These are phyloP conservation scores for Orchesella flavescens DNA, from an alignment of 2,888 invertebrate species.

Conservation along the genomic window DNA sequence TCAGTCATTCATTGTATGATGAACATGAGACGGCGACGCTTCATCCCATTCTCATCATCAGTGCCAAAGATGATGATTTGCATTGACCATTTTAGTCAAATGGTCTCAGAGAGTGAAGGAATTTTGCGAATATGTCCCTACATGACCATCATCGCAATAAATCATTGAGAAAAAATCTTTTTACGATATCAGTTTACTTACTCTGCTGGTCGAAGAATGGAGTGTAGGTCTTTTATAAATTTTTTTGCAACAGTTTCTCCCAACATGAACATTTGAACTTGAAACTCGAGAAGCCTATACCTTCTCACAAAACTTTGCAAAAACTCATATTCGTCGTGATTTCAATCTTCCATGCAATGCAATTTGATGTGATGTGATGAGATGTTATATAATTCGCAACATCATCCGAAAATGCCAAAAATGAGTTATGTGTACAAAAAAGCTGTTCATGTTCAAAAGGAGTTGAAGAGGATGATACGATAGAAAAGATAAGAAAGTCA, in stretches of 20 bases:
- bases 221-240: neutral
- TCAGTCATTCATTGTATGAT: slow-evolving; percentile 15
- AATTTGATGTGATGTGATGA: neutral
- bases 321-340: neutral
- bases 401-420: too few relatives aligned
- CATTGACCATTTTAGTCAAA: slow-evolving; percentile 41
- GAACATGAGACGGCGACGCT: neutral
- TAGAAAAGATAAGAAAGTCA: too few relatives aligned
- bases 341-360: neutral
- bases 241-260: slow-evolving; percentile 2
- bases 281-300: too few relatives aligned
- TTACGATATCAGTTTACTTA: slow-evolving; percentile 10
- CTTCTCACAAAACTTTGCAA: too few relatives aligned
- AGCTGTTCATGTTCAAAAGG: too few relatives aligned
- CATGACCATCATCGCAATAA: slow-evolving; percentile 24
- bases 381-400: neutral
- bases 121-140: slow-evolving; percentile 16
- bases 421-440: too few relatives aligned
- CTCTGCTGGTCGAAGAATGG: neutral
- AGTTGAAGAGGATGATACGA: too few relatives aligned
- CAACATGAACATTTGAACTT: too few relatives aligned
- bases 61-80: slow-evolving; percentile 44
- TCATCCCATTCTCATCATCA: slow-evolving; percentile 27
- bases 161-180: neutral
- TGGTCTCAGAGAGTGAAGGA: slow-evolving; percentile 25